Conservation (phyloP, 2,888 invertebrate species). For the Agriopis aurantiaria region DNA sequence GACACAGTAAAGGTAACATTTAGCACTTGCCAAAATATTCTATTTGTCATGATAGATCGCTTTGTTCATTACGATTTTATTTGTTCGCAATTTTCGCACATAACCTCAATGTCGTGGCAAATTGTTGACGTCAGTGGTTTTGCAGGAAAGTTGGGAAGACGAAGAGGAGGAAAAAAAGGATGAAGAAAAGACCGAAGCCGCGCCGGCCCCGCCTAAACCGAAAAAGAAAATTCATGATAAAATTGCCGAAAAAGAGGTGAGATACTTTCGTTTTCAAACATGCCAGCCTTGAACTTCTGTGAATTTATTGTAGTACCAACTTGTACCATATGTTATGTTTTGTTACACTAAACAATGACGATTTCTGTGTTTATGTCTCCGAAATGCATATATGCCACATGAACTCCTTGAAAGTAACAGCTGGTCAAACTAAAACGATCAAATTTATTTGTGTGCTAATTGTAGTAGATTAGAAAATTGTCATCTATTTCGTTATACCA, state of each 20-base stretch:
- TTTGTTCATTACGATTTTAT: slow-evolving; percentile 33
- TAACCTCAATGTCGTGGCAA: slow-evolving; percentile 75
- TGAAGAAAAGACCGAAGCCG: slow-evolving; percentile 88
- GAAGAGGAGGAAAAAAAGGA: slow-evolving; percentile 94
- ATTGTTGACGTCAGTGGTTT: slow-evolving; percentile 76
- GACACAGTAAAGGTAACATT: slow-evolving; percentile 92
- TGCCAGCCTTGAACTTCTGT: neutral
- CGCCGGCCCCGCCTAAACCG: slow-evolving; percentile 88
- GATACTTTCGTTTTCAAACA: slow-evolving; percentile 24
- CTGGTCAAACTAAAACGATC: slow-evolving; percentile 3
- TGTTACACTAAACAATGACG: neutral
- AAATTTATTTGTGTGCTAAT: neutral
- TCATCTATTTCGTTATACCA: too few relatives aligned
- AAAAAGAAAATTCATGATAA: slow-evolving; percentile 92
- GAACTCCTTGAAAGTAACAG: slow-evolving; percentile 19
- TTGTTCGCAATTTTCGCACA: slow-evolving; percentile 50
- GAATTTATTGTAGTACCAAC: neutral
- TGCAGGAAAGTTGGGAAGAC: slow-evolving; percentile 97
- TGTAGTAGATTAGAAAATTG: neutral
- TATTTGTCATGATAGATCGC: slow-evolving; percentile 40
- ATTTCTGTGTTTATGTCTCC: neutral
- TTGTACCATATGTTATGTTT: neutral
- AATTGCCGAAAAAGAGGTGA: slow-evolving; percentile 95
- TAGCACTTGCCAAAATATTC: slow-evolving; percentile 67
- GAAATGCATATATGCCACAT: neutral